phyloP scores from a whole-genome alignment of 1,140 invertebrate genomes.

The Hylyphantes graminicola region DNA sequence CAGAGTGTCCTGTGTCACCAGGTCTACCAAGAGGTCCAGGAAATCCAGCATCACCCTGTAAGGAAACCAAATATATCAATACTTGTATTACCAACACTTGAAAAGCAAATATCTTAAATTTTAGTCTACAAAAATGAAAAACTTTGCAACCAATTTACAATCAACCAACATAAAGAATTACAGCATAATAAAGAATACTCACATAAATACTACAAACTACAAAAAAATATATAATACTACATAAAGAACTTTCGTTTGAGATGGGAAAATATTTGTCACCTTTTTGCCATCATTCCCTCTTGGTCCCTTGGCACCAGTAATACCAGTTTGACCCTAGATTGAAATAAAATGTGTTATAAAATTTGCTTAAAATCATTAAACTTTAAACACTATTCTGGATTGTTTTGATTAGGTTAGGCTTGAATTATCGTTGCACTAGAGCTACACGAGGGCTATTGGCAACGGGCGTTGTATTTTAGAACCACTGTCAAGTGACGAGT shows the following conservation, averaged over 20 bases:
- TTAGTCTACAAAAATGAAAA: too few species aligned
- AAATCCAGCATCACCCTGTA: conserved; percentile 76
- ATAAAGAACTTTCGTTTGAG: not conserved
- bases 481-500: too few species aligned
- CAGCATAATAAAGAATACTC: not conserved
- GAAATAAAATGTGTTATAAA: too few species aligned
- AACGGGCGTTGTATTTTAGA: too few species aligned
- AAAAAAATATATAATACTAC: not conserved
- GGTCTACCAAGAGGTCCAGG: conserved; percentile 72
- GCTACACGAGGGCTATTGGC: too few species aligned
- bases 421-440: too few species aligned
- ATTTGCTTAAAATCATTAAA: too few species aligned
- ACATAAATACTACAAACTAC: not conserved
- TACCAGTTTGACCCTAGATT: conserved; percentile 72
- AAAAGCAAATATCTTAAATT: too few species aligned
- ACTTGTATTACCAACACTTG: not conserved
- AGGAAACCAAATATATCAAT: conserved; percentile 18
- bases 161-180: not conserved
- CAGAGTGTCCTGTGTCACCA: conserved; percentile 77
- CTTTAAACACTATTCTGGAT: too few species aligned
- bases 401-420: too few species aligned
- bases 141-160: not conserved
- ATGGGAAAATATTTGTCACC: conserved; percentile 65
- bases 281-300: conserved; percentile 80
- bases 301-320: conserved; percentile 78